A percentile compares a stretch with the other conserved stretches of the same genome.
These are phyloP conservation scores for Petrosia ficiformis DNA, from an alignment of 37 sponge, comb jelly and placozoan species.

Conservation along the genomic window DNA sequence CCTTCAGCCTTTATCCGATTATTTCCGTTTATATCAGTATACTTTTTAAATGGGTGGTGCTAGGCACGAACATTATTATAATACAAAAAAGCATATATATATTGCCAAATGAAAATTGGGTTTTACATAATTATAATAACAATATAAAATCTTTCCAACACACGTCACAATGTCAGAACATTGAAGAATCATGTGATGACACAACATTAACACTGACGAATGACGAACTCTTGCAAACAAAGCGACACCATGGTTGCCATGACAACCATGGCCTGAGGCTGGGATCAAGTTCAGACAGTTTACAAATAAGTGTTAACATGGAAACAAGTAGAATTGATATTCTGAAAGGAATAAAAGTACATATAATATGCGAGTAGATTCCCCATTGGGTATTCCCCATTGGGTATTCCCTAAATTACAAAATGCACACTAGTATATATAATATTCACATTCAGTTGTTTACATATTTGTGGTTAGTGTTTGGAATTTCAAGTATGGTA, in stretches of 20 bases:
- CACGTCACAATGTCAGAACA: too few relatives aligned
- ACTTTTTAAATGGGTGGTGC: not conserved
- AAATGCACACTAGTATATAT: conserved; percentile 8
- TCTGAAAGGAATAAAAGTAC: conserved; percentile 17
- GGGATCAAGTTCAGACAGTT: conserved; percentile 52
- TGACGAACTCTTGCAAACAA: not conserved
- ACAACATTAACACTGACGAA: too few relatives aligned
- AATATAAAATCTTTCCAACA: too few relatives aligned
- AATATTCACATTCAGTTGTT: not conserved
- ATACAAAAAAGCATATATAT: too few relatives aligned
- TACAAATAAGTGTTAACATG: conserved; percentile 40
- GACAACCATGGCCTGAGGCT: conserved; percentile 29
- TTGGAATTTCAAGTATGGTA: too few relatives aligned
- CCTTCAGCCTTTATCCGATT: too few relatives aligned
- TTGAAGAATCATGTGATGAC: too few relatives aligned
- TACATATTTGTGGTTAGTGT: too few relatives aligned
- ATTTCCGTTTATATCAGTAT: not conserved
- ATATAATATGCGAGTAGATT: too few relatives aligned
- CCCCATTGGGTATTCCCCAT: not conserved
- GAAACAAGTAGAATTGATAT: conserved; percentile 44
- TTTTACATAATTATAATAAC: too few relatives aligned
- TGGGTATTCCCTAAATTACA: not conserved
- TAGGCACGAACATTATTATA: not conserved
- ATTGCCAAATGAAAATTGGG: too few relatives aligned
- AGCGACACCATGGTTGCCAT: conserved; percentile 61